Conservation (phyloP, 2,888 invertebrate species). For the Panzeria rudis region DNA sequence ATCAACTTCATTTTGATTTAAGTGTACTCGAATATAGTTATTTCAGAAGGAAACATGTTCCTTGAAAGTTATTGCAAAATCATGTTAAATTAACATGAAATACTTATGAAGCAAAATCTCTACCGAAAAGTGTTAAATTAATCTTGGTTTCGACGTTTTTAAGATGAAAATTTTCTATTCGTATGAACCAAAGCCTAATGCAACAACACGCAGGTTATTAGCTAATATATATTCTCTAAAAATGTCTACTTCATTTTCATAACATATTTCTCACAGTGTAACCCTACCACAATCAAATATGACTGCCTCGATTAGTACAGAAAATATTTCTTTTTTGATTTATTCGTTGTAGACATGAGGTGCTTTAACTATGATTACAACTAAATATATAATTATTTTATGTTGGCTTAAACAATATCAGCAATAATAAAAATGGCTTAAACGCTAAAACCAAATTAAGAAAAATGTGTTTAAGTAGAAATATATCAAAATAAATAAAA, state of each 20-base stretch:
- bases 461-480: not conserved
- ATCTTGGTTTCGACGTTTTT: no score
- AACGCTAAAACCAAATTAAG: not conserved
- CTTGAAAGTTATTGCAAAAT: no score
- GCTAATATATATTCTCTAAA: not conserved
- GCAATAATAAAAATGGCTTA: constrained; percentile 5
- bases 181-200: no score
- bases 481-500: not conserved
- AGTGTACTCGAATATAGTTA: no score
- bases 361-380: constrained; percentile 18
- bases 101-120: no score
- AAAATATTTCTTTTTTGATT: constrained; percentile 48
- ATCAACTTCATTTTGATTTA: no score
- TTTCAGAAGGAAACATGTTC: no score
- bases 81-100: no score
- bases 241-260: not conserved
- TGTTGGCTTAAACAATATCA: not conserved
- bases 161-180: no score
- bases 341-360: constrained; percentile 47
- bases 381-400: constrained; percentile 25
- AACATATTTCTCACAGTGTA: not conserved
- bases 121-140: no score
- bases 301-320: constrained; percentile 37
- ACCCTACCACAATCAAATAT: constrained; percentile 11
- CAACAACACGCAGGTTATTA: no score